Base-by-base conservation (phyloP, 2,888 invertebrate species). In the Eueremaeus valkanovi region DNA sequence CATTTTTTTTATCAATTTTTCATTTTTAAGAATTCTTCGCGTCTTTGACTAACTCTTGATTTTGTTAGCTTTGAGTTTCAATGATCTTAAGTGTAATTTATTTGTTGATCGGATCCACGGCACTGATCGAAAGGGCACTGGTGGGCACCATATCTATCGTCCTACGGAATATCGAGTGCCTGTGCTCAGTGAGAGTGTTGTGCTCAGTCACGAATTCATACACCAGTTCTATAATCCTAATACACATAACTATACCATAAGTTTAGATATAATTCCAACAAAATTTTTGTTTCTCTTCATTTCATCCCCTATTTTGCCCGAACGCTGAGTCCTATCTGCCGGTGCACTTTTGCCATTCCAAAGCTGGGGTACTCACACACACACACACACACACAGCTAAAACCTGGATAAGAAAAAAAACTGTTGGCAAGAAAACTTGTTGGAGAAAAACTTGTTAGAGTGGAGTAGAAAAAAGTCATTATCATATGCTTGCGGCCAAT, bases 371-470 rank as follows among this genome's bases (percentile, higher is more conserved):
- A 58, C 58, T 58, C 3, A 24, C 18, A 45, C n/a, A n/a, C n/a
- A n/a, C n/a, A n/a, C n/a, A n/a, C n/a, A n/a, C n/a, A n/a, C 8
- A 40, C 8, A 40, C 8, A 40, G 40, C 40, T n/a, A 51, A 51
- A 51, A 51, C 51, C 21, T 18, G 21, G 21, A 8, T n/a, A 18
- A 51, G 51, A 6, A 27, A 9, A 9, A n/a, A 27, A 58, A 27
- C 58, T 58, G 58, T 58, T 16, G 24, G 58, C 16, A 27, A 58
- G 24, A 45, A 63, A 63, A 63, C 63, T 31, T 63, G 63, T 63
- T 63, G 63, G 31, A 31, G n/a, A n/a, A 27, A 55, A 27, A 55
- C 24, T 55, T 27, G 24, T 55, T 21, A 11, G 21, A 55, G 55
- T 55, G 18, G 5, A 55, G 55, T 55, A 6, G 6, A 31, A 31